phyloP scores from a whole-genome alignment of 2,888 invertebrate genomes.

The Fabriciana adippe region DNA sequence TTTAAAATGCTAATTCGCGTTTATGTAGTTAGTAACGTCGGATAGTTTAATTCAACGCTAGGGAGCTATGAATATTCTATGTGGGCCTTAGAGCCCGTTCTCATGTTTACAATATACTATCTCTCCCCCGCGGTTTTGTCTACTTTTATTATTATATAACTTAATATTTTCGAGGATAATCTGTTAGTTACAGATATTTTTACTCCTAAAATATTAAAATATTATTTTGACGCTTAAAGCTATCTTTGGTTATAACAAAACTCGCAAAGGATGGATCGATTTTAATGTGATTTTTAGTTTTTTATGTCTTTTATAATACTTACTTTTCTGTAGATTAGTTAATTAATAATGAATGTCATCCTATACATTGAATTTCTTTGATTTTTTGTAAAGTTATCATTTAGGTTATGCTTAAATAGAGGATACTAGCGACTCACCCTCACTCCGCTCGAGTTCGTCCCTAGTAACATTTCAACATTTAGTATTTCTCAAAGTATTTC shows the following conservation, averaged over 20 bases:
- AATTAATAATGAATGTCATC: too few species aligned
- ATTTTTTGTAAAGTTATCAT: too few species aligned
- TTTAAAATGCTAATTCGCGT: constrained; percentile 38
- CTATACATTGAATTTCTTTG: too few species aligned
- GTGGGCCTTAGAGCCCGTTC: constrained; percentile 25
- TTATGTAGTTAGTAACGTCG: constrained; percentile 33
- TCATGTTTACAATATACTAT: constrained; percentile 20
- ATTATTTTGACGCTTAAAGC: too few species aligned
- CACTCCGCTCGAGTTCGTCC: too few species aligned
- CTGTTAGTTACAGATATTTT: neutral
- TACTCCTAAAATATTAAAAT: neutral
- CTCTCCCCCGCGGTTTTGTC: neutral
- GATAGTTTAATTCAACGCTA: constrained; percentile 37
- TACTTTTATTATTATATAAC: neutral
- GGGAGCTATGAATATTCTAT: constrained; percentile 38
- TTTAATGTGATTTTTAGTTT: neutral
- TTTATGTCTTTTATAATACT: neutral
- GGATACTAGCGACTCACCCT: too few species aligned
- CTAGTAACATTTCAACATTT: too few species aligned
- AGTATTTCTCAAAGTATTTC: too few species aligned
- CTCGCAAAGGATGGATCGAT: neutral
- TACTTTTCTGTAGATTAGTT: too few species aligned
- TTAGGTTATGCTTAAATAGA: too few species aligned
- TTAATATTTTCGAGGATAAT: neutral
- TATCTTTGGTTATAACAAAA: neutral